Evolutionary conservation across 2,888 invertebrate genomes (phyloP).

Genomic region (Bembecia ichneumoniformis): DNA sequence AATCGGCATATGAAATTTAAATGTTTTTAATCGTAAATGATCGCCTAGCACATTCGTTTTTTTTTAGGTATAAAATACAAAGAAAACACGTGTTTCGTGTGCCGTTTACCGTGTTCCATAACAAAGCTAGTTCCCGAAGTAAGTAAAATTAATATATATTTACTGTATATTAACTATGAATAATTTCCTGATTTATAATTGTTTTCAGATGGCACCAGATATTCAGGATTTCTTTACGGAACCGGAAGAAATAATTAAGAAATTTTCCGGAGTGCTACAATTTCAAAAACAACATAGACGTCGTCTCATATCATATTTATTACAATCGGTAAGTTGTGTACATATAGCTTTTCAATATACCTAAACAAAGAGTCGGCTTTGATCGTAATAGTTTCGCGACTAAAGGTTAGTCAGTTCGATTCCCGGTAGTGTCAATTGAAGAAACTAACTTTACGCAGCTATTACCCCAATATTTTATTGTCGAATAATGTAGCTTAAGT

Average conservation of each 20-base stretch:
- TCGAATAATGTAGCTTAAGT: too few relatives aligned
- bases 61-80: constrained; percentile 37
- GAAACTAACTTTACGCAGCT: too few relatives aligned
- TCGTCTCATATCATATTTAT: constrained; percentile 56
- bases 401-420: too few relatives aligned
- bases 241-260: constrained; percentile 62
- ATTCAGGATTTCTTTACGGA: constrained; percentile 68
- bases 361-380: too few relatives aligned
- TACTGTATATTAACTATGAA: not conserved
- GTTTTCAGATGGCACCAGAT: constrained; percentile 58
- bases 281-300: constrained; percentile 64
- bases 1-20: too few relatives aligned
- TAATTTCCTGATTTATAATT: constrained; percentile 6
- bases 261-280: constrained; percentile 58
- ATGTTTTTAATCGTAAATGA: constrained; percentile 1
- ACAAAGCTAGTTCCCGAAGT: constrained; percentile 65
- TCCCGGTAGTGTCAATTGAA: too few relatives aligned
- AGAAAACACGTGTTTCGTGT: constrained; percentile 58
- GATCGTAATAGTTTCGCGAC: too few relatives aligned
- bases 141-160: constrained; percentile 15
- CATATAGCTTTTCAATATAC: not conserved
- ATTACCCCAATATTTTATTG: too few relatives aligned
- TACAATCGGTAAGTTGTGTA: constrained; percentile 49
- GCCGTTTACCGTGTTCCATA: constrained; percentile 54
- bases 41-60: constrained; percentile 2